Base-by-base conservation (phyloP, 2,888 invertebrate species). In the Mesoligia furuncula region DNA sequence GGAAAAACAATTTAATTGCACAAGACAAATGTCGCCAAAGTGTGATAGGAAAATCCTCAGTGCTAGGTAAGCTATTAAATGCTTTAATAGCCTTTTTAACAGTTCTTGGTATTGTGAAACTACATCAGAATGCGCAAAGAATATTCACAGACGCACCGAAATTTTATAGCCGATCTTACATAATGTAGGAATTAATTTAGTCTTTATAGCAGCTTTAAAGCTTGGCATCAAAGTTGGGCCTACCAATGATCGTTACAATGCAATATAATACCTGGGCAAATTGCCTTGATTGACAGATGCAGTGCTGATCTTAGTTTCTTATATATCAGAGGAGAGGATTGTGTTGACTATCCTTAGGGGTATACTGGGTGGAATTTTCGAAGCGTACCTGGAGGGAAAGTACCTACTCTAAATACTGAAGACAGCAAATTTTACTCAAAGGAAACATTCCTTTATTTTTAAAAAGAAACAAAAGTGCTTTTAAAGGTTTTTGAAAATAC, bases 21-120 rank as follows among this genome's bases (percentile, higher is more conserved):
- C 8, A 80, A 79, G 61, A 73, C 45, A 67, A 36, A 45, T 67
- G 73, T 79, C 66, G 36, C 61, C 45, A 54, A 72, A 67, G 45
- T 57, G 45, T 80, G 24, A 80, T 62, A 62, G 73, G 73, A 67
- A 66, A 79, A 67, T 73, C 24, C 36, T 45, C 66, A 24, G 8
- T 24, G 27, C 9, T 3, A 11, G 0, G n/a, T 20, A 54, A 51
- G 51, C 61, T 45, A n/a, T 80, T 67, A 80, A 73, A 73, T 54
- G 20, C 15, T 48, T 73, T 73, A 39, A 80, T 67, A 20, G 73
- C 20, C n/a, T 20, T 62, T 73, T 67, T 73, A 62, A 80, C 73
- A 20, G 80, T 62, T 79, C 66, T 80, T 45, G 36, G 79, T 57
- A 67, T 45, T 54, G 36, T 15, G 36, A 27, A 73, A 79, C 51